Evolutionary conservation across 2,888 invertebrate genomes (phyloP).

Genomic region (Disparrhopalites patrizii): DNA sequence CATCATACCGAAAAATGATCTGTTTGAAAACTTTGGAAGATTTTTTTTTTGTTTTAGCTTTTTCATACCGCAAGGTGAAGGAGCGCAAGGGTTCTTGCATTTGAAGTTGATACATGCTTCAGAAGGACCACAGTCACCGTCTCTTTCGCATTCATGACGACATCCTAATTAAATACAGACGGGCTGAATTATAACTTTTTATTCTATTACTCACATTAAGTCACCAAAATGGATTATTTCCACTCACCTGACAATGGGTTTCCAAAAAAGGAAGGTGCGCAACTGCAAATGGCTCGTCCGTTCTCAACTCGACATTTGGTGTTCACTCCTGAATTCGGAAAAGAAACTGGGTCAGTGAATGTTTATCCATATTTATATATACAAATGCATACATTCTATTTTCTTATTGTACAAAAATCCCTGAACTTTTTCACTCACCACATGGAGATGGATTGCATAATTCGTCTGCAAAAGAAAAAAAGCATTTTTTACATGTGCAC

Average conservation of each 20-base stretch:
- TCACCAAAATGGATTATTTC: too few relatives aligned
- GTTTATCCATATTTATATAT: not conserved
- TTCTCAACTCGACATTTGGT: conserved; percentile 61
- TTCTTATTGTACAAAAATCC: not conserved
- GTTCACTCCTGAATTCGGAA: conserved; percentile 22
- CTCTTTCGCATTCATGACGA: conserved; percentile 49
- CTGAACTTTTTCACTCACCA: conserved; percentile 25
- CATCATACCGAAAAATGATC: too few relatives aligned
- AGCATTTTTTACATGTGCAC: too few relatives aligned
- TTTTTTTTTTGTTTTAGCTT: too few relatives aligned
- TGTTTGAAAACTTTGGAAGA: too few relatives aligned
- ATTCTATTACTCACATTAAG: too few relatives aligned
- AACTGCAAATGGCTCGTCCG: conserved; percentile 74
- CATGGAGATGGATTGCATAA: conserved; percentile 62
- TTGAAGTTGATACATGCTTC: conserved; percentile 69
- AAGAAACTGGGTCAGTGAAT: not conserved
- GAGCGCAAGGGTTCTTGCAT: conserved; percentile 67
- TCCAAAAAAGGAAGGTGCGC: conserved; percentile 71
- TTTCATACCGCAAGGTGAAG: conserved; percentile 65
- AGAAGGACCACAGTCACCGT: conserved; percentile 51
- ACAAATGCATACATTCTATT: not conserved
- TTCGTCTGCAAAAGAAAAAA: conserved; percentile 62
- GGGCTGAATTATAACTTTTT: not conserved
- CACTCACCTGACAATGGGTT: conserved; percentile 64
- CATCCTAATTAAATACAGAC: conserved; percentile 41